Evolutionary conservation across 2,888 invertebrate genomes (phyloP).

Genomic region (Horisme vitalbata): DNA sequence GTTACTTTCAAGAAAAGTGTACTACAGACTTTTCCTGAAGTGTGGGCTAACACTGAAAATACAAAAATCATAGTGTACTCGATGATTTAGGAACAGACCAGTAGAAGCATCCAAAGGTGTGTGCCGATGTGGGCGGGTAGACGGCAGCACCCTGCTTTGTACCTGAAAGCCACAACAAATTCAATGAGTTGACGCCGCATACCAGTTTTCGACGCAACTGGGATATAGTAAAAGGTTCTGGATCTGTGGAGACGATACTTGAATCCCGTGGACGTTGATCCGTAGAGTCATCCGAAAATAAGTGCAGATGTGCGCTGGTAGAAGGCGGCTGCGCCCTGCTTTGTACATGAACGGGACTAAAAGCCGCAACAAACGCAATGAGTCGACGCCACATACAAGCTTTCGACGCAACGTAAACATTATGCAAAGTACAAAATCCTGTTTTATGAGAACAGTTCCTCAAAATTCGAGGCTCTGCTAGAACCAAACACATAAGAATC

Average conservation of each 20-base stretch:
- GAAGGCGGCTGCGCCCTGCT: not conserved
- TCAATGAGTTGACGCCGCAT: not conserved
- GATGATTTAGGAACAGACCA: too few relatives aligned
- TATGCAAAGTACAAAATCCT: slow-evolving; percentile 69
- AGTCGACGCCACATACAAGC: not conserved
- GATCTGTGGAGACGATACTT: slow-evolving; percentile 42
- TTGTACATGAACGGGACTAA: not conserved
- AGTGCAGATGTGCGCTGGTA: not conserved
- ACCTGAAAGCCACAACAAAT: not conserved
- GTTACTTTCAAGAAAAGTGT: too few relatives aligned
- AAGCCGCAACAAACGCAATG: not conserved
- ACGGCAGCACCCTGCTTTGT: too few relatives aligned
- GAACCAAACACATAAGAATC: too few relatives aligned
- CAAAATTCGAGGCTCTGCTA: not conserved
- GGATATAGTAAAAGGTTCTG: slow-evolving; percentile 67
- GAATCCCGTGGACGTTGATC: too few relatives aligned
- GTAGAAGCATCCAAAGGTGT: too few relatives aligned
- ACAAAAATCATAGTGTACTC: too few relatives aligned
- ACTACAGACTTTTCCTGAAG: too few relatives aligned
- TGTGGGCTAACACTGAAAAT: too few relatives aligned
- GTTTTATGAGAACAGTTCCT: slow-evolving; percentile 43
- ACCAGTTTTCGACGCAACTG: slow-evolving; percentile 22
- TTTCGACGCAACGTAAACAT: slow-evolving; percentile 43
- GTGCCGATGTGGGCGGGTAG: too few relatives aligned
- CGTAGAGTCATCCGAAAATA: too few relatives aligned